Evolutionary conservation across 1,140 invertebrate species (phyloP).

Genomic region (Ruditapes philippinarum): DNA sequence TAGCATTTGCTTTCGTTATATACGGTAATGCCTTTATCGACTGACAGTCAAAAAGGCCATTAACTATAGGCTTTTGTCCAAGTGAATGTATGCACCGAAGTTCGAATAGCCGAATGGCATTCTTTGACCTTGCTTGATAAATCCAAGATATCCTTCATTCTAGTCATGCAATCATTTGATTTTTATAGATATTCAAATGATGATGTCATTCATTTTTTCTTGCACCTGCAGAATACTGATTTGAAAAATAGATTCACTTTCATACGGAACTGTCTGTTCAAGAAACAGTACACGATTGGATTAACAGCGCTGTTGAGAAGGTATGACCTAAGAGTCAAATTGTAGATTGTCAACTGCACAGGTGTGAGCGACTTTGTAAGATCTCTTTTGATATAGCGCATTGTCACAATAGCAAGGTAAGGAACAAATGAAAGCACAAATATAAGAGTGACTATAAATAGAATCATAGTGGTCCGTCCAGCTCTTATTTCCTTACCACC

Average conservation of each 20-base stretch:
- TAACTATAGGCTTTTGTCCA: too few species aligned
- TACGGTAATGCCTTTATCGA: too few species aligned
- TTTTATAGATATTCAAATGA: too few species aligned
- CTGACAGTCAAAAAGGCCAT: too few species aligned
- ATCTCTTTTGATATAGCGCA: slow-evolving; percentile 39
- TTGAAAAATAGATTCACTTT: slow-evolving; percentile 50
- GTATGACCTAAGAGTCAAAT: slow-evolving; percentile 69
- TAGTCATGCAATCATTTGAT: too few species aligned
- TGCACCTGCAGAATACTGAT: slow-evolving; percentile 18
- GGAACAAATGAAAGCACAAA: slow-evolving; percentile 66
- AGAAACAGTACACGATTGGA: slow-evolving; percentile 71
- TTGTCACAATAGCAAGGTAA: slow-evolving; percentile 47
- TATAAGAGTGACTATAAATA: slow-evolving; percentile 60
- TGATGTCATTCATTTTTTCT: too few species aligned
- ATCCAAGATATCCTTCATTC: too few species aligned
- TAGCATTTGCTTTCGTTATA: too few species aligned
- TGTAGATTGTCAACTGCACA: slow-evolving; percentile 50
- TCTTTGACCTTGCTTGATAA: too few species aligned
- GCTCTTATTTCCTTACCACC: slow-evolving; percentile 55
- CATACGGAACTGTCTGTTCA: slow-evolving; percentile 67
- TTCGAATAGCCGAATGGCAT: too few species aligned
- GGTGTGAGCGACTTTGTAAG: slow-evolving; percentile 35
- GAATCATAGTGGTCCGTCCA: slow-evolving; percentile 61
- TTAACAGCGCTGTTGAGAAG: slow-evolving; percentile 75
- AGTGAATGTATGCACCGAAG: too few species aligned